phyloP scores from a whole-genome alignment of 30 jellyfish, hydroid and myxozoan genomes.

The Clytia hemisphaerica region DNA sequence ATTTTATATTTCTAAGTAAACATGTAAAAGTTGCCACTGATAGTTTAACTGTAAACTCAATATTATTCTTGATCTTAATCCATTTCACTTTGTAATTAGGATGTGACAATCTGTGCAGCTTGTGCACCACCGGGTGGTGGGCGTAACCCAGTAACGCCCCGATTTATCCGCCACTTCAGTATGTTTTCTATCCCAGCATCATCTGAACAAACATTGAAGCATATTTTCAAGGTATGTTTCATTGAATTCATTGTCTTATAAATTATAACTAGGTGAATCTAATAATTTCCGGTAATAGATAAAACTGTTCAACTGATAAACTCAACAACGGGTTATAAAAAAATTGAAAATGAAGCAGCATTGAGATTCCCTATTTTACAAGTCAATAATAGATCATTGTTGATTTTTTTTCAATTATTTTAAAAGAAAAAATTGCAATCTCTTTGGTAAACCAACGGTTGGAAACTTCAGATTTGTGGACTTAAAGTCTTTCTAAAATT shows the following conservation, averaged over 20 bases:
- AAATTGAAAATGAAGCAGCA: too few relatives aligned
- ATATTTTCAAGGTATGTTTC: constrained; percentile 59
- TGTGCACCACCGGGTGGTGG: constrained; percentile 99
- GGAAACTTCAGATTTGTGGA: too few relatives aligned
- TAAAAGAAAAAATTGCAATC: too few relatives aligned
- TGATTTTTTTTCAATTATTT: too few relatives aligned
- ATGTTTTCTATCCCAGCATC: constrained; percentile 81
- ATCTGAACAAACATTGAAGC: constrained; percentile 68
- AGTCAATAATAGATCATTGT: too few relatives aligned
- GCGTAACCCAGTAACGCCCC: constrained; percentile 87
- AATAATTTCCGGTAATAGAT: not conserved
- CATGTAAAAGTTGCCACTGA: too few relatives aligned
- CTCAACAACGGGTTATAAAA: too few relatives aligned
- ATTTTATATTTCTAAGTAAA: too few relatives aligned
- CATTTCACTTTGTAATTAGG: constrained; percentile 27
- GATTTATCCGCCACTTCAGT: constrained; percentile 88
- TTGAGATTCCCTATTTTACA: too few relatives aligned
- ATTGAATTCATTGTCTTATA: not conserved
- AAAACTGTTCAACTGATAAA: not conserved
- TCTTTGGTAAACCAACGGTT: too few relatives aligned
- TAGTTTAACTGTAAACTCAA: too few relatives aligned
- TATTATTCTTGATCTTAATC: not conserved
- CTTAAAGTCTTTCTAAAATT: too few relatives aligned
- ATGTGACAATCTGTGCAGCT: constrained; percentile 84
- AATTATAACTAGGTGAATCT: not conserved